Base-by-base conservation (phyloP, 37 sponge, comb jelly and placozoan species). In the Theonella swinhoei region DNA sequence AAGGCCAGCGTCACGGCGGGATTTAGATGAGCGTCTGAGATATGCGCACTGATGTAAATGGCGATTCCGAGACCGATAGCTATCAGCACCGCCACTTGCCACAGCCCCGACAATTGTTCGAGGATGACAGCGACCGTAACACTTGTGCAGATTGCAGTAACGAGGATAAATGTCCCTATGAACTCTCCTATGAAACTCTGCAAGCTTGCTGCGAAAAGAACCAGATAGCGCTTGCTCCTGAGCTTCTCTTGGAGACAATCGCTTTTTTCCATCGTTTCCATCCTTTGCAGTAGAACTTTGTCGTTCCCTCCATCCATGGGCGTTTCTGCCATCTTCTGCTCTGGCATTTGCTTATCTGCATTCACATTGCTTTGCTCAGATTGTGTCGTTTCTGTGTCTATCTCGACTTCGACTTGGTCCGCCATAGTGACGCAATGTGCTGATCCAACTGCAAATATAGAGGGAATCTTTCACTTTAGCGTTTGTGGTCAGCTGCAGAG, bases 11-110 rank as follows among this genome's bases (percentile, higher is more conserved):
- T 82, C 17, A 88, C 80, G 26, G 88, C 88, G 5, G 88, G 88
- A 25, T 88, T 88, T 70, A 88, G 74, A 39, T 88, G 88, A 58
- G 88, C 82, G 32, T 88, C 78, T 29, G 78, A 88, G 64, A 88
- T n/a, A 68, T 81, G 83, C 4, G 83, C 71, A 19, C 77, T 74
- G 41, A 59, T 36, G 64, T 82, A 88, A 20, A 88, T 88, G 60
- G 76, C 75, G 28, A 88, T 25, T 8, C 69, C 34, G n/a, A 88
- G 82, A 26, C 88, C 88, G 8, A 88, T 31, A 14, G 83, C 88
- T 62, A 37, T 29, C 4, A 80, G 66, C 7, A 88, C 43, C 0
- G 88, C 83, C 22, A 88, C 88, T 64, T 88, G 88, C 88, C 88
- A 88, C 40, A 88, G 62, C 5, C 88, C 88, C 1, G 24, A 40